Conservation (phyloP, 2,888 invertebrate genomes). For the Smittia aterrima region DNA sequence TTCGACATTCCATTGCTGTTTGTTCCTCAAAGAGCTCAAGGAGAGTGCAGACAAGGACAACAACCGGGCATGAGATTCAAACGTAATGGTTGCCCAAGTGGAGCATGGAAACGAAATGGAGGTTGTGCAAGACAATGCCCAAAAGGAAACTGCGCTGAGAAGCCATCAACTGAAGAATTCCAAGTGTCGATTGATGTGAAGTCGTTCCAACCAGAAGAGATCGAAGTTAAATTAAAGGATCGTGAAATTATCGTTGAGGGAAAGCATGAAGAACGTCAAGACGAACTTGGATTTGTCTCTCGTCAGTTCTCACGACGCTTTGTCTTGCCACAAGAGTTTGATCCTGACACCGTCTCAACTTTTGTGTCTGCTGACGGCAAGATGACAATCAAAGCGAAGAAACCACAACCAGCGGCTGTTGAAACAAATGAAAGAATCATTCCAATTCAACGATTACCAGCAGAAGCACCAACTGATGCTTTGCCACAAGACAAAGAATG, state of each 20-base stretch:
- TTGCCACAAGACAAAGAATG: background rate
- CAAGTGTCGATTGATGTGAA: background rate
- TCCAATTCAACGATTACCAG: conserved; percentile 29
- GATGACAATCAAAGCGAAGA: conserved; percentile 4
- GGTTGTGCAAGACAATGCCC: background rate
- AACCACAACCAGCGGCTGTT: conserved; percentile 1
- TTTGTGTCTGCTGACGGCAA: conserved; percentile 8
- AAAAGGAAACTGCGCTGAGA: background rate
- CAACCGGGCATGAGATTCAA: background rate
- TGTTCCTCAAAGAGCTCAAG: background rate
- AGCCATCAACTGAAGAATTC: background rate
- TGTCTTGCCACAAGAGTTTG: conserved; percentile 12
- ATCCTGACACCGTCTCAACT: conserved; percentile 11
- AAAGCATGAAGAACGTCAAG: conserved; percentile 20
- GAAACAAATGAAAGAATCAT: conserved; percentile 13
- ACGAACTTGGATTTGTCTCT: conserved; percentile 28
- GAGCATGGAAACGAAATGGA: background rate
- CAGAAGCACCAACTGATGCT: too few species aligned
- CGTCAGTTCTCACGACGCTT: conserved; percentile 26
- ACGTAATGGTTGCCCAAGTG: background rate
- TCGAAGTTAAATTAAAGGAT: conserved; percentile 11
- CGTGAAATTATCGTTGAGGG: conserved; percentile 14
- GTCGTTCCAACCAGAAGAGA: conserved; percentile 28
- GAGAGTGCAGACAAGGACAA: background rate
- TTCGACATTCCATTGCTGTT: conserved; percentile 5